phyloP scores from a whole-genome alignment of 2,888 invertebrate species.

The Octodonta nipae region DNA sequence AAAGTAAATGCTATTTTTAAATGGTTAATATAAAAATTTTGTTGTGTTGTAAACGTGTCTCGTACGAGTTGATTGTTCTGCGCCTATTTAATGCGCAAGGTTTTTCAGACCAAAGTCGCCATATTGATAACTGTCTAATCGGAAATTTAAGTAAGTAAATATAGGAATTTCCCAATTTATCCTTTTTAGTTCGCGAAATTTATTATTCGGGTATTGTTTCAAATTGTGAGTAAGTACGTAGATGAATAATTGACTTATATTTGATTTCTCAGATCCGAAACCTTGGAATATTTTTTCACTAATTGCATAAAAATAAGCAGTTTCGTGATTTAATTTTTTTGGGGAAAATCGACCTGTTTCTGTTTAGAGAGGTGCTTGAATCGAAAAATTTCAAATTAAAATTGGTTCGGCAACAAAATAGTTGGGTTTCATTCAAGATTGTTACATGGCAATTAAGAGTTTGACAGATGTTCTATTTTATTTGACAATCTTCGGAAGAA shows the following conservation, averaged over 20 bases:
- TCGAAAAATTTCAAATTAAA: no score
- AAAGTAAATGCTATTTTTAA: conserved; percentile 18
- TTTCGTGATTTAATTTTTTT: no score
- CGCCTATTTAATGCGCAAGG: conserved; percentile 25
- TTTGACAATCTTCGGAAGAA: conserved; percentile 25
- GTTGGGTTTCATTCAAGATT: no score
- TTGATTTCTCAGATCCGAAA: conserved; percentile 9
- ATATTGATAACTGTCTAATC: conserved; percentile 37
- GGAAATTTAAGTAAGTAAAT: conserved; percentile 38
- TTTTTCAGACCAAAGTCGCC: conserved; percentile 33
- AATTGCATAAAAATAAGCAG: conserved; percentile 30
- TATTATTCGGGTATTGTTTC: conserved; percentile 14
- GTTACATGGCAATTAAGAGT: conserved; percentile 22
- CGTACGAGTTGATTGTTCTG: conserved; percentile 11
- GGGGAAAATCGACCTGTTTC: no score
- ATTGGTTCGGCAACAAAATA: no score
- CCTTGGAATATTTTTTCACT: conserved; percentile 18
- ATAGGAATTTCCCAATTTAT: conserved; percentile 24
- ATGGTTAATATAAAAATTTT: conserved; percentile 11
- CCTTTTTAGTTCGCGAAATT: conserved; percentile 14
- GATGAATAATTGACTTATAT: conserved; percentile 11
- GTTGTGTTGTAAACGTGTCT: conserved; percentile 14
- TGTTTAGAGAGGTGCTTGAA: no score
- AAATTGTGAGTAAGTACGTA: conserved; percentile 25
- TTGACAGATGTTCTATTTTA: conserved; percentile 35